Percentiles rank a stretch among this genome's conserved stretches.
Evolutionary conservation across 2,888 invertebrate genomes (phyloP).

Genomic region (Hoplodrina blanda): DNA sequence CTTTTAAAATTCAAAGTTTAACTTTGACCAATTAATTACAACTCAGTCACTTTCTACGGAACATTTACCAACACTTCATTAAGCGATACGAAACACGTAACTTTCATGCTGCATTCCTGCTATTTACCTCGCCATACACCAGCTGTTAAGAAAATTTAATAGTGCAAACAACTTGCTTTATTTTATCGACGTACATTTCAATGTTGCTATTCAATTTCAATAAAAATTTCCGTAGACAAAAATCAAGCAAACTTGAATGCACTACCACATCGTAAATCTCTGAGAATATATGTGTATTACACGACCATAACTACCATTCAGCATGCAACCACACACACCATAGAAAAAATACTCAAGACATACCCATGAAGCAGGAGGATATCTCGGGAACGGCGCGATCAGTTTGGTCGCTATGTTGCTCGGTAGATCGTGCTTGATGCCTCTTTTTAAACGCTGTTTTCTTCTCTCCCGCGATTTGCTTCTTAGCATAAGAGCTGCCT

Average conservation of each 20-base stretch:
- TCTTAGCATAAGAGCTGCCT: conserved; percentile 98
- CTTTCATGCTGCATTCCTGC: conserved; percentile 50
- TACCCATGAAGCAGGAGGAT: conserved; percentile 95
- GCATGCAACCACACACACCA: conserved; percentile 64
- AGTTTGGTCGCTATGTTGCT: conserved; percentile 96
- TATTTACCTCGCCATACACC: conserved; percentile 13
- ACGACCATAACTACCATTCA: conserved; percentile 47
- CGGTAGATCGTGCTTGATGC: conserved; percentile 94
- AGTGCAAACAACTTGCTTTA: conserved; percentile 13
- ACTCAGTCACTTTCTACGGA: conserved; percentile 15
- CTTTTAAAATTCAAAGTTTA: neutral
- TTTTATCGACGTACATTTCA: neutral
- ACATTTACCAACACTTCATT: conserved; percentile 26
- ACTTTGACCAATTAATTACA: conserved; percentile 4
- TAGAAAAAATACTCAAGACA: conserved; percentile 68
- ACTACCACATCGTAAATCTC: conserved; percentile 5
- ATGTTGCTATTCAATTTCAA: no score
- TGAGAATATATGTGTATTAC: conserved; percentile 4
- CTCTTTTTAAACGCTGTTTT: conserved; percentile 94
- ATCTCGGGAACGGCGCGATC: conserved; percentile 96
- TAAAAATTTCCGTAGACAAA: neutral
- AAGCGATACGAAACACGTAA: conserved; percentile 36
- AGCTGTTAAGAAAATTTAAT: conserved; percentile 5
- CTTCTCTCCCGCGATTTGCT: conserved; percentile 96
- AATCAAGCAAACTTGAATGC: conserved; percentile 1